phyloP scores from a whole-genome alignment of 2,888 invertebrate genomes.

The Miltochrista miniata region DNA sequence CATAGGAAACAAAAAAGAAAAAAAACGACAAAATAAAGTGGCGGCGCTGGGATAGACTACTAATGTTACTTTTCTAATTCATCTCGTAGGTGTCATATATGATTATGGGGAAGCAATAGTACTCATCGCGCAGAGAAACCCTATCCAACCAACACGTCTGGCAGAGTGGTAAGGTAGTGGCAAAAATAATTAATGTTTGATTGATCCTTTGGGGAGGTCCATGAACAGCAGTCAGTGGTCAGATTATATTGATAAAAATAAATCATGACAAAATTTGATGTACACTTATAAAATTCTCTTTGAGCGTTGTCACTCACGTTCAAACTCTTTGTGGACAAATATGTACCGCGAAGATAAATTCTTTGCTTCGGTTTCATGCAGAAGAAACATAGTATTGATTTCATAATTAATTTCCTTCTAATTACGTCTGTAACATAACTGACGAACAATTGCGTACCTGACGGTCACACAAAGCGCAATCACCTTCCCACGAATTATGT shows the following conservation, averaged over 20 bases:
- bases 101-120: too few species aligned
- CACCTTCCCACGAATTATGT: constrained; percentile 40
- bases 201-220: too few species aligned
- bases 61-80: too few species aligned
- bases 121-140: too few species aligned
- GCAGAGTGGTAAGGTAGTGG: too few species aligned
- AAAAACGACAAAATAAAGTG: too few species aligned
- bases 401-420: constrained; percentile 14
- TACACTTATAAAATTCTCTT: constrained; percentile 7
- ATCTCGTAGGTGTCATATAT: too few species aligned
- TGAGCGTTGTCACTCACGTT: constrained; percentile 38
- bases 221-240: too few species aligned
- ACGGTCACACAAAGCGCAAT: constrained; percentile 27
- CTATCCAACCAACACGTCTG: too few species aligned
- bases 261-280: neutral
- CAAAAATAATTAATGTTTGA: too few species aligned
- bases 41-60: too few species aligned
- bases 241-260: constrained; percentile 8
- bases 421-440: constrained; percentile 19
- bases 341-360: constrained; percentile 58
- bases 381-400: constrained; percentile 10
- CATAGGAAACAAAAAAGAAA: neutral
- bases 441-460: constrained; percentile 17
- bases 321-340: constrained; percentile 67
- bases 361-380: constrained; percentile 44